Evolutionary conservation across 2,113 vertebrate species (phyloP).

Genomic region (Triplophysa siluroides): DNA sequence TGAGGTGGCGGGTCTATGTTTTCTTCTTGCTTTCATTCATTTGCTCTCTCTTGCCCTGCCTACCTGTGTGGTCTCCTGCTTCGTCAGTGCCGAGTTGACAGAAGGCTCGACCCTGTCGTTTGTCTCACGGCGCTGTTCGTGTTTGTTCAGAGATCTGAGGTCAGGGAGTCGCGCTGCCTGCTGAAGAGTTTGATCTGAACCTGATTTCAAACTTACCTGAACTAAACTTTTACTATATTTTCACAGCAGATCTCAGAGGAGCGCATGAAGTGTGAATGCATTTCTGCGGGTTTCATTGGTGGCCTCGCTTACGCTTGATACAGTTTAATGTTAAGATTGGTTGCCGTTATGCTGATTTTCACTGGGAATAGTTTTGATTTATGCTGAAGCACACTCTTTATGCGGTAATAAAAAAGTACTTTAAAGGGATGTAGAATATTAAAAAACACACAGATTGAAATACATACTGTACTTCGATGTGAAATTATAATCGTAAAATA

Average conservation of each 20-base stretch:
- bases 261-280: neutral
- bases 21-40: constrained; percentile 2
- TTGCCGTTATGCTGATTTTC: too few species aligned
- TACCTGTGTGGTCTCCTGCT: constrained; percentile 50
- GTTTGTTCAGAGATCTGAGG: constrained; percentile 6
- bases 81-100: constrained; percentile 51
- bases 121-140: constrained; percentile 37
- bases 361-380: too few species aligned
- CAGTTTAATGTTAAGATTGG: too few species aligned
- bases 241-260: neutral
- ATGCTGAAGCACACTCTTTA: too few species aligned
- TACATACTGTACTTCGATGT: too few species aligned
- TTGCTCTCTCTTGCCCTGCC: constrained; percentile 26
- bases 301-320: too few species aligned
- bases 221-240: constrained; percentile 1
- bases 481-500: too few species aligned
- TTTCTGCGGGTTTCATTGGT: neutral
- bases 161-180: neutral
- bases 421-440: too few species aligned
- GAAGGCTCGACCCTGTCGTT: constrained; percentile 39
- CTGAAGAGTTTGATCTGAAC: constrained; percentile 32
- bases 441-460: too few species aligned
- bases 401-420: too few species aligned
- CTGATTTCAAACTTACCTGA: constrained; percentile 27
- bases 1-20: constrained; percentile 20